These are phyloP conservation scores for Himalopsyche anomala DNA, from an alignment of 2,888 invertebrate genomes.

Conservation along the genomic window DNA sequence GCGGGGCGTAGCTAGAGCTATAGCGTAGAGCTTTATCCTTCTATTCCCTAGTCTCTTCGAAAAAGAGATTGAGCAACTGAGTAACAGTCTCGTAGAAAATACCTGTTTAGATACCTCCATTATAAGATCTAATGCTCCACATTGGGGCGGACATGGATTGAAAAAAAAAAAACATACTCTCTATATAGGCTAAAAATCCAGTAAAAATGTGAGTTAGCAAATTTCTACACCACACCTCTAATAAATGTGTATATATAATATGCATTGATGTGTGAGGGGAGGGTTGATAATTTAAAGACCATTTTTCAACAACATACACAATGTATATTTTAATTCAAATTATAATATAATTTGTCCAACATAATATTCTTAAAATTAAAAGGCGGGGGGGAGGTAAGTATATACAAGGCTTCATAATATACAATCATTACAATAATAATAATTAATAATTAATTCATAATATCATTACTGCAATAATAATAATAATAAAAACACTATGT, in stretches of 20 bases:
- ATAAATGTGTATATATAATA: neutral
- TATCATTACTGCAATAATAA: slow-evolving; percentile 45
- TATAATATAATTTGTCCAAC: slow-evolving; percentile 63
- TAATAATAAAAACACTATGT: slow-evolving; percentile 60
- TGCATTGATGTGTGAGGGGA: neutral
- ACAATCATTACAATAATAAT: slow-evolving; percentile 47
- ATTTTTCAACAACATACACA: slow-evolving; percentile 66
- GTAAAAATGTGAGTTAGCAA: too few relatives aligned
- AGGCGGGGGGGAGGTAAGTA: slow-evolving; percentile 63
- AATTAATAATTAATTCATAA: slow-evolving; percentile 15
- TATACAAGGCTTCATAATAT: slow-evolving; percentile 59
- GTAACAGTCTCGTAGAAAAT: too few relatives aligned
- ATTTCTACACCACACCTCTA: neutral
- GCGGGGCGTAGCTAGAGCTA: too few relatives aligned
- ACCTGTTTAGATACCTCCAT: too few relatives aligned
- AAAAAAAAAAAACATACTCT: too few relatives aligned
- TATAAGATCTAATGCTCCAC: too few relatives aligned
- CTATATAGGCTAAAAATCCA: too few relatives aligned
- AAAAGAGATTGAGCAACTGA: too few relatives aligned
- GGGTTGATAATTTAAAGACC: slow-evolving; percentile 46
- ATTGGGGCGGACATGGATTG: too few relatives aligned
- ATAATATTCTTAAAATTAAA: slow-evolving; percentile 64
- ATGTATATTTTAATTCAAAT: slow-evolving; percentile 65
- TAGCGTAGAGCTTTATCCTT: too few relatives aligned
- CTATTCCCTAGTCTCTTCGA: too few relatives aligned